phyloP scores from a whole-genome alignment of 2,888 invertebrate species.

The Poecilobothrus nobilitatus region DNA sequence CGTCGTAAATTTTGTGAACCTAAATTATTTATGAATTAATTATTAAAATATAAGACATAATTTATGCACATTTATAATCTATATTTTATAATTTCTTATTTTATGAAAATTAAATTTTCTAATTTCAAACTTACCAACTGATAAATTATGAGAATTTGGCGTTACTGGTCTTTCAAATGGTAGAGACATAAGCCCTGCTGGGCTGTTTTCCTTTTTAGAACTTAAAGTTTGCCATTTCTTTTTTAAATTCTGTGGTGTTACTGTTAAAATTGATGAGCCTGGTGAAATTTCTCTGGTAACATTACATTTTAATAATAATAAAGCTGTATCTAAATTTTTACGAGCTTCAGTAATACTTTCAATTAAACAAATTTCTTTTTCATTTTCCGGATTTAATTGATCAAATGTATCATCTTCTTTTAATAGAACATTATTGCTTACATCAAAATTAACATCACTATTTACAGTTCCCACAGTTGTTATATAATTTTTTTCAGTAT shows the following conservation, averaged over 20 bases:
- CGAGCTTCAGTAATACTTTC: constrained; percentile 19
- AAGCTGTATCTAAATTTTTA: constrained; percentile 19
- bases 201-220: background rate
- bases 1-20: background rate
- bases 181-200: constrained; percentile 5
- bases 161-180: constrained; percentile 9
- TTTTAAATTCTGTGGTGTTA: constrained; percentile 16
- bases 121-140: background rate
- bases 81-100: too few relatives aligned
- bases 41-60: too few relatives aligned
- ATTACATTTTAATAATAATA: constrained; percentile 20
- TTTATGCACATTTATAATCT: too few relatives aligned
- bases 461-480: background rate
- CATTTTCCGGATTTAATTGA: constrained; percentile 15
- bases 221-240: background rate
- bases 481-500: background rate
- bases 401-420: constrained; percentile 10
- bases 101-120: too few relatives aligned
- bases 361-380: constrained; percentile 20
- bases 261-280: constrained; percentile 16
- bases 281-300: constrained; percentile 18
- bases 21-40: too few relatives aligned
- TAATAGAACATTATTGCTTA: background rate
- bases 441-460: background rate
- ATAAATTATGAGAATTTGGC: background rate